A percentile compares a stretch with the other conserved stretches of the same genome.
Evolutionary conservation across 2,797 vertebrate species (phyloP).

Genomic region (Bufotes viridis): DNA sequence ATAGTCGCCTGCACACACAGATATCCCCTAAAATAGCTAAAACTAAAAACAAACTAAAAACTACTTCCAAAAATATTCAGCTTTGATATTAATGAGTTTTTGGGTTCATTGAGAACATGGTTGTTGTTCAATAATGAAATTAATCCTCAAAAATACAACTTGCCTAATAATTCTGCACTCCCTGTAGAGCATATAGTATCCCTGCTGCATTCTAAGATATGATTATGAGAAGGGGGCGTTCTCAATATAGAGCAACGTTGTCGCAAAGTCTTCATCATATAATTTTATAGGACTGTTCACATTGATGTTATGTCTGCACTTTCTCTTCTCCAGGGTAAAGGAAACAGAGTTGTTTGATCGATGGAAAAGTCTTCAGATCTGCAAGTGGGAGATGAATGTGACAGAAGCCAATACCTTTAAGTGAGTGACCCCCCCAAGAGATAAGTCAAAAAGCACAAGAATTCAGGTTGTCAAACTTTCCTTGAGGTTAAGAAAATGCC

Average conservation of each 20-base stretch:
- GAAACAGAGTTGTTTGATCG: conserved; percentile 95
- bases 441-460: neutral
- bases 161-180: too few relatives aligned
- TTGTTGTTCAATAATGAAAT: too few relatives aligned
- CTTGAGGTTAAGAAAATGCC: too few relatives aligned
- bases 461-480: too few relatives aligned
- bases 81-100: too few relatives aligned
- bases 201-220: neutral
- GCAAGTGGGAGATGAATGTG: conserved; percentile 92
- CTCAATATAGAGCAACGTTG: neutral
- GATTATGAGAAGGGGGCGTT: neutral
- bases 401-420: conserved; percentile 91
- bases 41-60: too few relatives aligned
- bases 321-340: conserved; percentile 84
- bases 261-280: neutral
- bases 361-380: conserved; percentile 94
- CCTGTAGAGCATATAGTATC: too few relatives aligned
- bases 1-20: too few relatives aligned
- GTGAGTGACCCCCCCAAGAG: conserved; percentile 73
- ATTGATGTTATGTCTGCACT: neutral
- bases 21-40: too few relatives aligned
- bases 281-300: neutral
- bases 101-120: too few relatives aligned
- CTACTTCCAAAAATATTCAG: too few relatives aligned
- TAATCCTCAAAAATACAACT: too few relatives aligned